These are phyloP conservation scores for Synergus itoensis DNA, from an alignment of 2,888 invertebrate species.

Conservation along the genomic window DNA sequence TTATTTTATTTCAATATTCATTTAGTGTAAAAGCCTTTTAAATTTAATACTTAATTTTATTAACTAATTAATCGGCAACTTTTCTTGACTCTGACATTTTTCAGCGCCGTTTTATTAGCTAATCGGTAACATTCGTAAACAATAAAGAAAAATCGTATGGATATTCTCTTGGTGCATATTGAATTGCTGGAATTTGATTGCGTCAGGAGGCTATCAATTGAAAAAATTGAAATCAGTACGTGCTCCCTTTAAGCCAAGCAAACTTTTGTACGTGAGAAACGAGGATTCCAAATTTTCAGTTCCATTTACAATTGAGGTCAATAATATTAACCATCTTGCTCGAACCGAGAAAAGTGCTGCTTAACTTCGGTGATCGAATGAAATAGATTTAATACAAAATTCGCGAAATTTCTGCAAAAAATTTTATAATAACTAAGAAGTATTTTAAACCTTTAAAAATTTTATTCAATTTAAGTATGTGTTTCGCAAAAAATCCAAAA, in stretches of 20 bases:
- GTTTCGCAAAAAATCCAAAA: no score
- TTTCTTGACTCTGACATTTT: background rate
- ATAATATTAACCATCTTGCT: background rate
- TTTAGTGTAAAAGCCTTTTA: no score
- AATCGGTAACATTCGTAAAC: background rate
- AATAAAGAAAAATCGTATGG: background rate
- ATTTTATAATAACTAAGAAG: no score
- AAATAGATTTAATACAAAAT: no score
- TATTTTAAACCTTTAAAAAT: no score
- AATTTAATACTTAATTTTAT: background rate
- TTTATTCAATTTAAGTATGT: no score
- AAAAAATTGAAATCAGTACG: background rate
- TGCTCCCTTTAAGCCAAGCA: background rate
- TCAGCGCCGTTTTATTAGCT: background rate
- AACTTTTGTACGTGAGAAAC: background rate
- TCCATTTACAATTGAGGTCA: background rate
- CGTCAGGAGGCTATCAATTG: background rate
- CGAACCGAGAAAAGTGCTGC: background rate
- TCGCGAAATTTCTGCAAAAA: no score
- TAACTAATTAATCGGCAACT: background rate
- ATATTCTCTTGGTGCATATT: background rate
- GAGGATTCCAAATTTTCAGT: background rate
- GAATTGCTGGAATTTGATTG: constrained; percentile 1
- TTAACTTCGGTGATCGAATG: no score
- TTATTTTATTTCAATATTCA: no score